These are phyloP conservation scores for Ametastegia equiseti DNA, from an alignment of 2,888 invertebrate genomes.

Conservation along the genomic window DNA sequence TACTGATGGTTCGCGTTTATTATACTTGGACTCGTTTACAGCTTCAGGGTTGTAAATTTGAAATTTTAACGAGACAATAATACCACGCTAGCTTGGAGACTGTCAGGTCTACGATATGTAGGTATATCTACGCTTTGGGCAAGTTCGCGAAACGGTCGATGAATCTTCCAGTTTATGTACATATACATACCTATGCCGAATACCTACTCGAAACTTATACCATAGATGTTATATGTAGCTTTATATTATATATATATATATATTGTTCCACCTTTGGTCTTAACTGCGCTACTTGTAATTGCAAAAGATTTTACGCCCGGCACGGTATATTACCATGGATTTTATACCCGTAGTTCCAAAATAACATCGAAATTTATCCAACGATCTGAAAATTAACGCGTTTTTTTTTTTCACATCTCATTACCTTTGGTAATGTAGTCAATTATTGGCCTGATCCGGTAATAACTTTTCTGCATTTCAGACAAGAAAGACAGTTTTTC, in stretches of 20 bases:
- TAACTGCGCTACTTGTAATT: background rate
- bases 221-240: too few relatives aligned
- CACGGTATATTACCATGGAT: too few relatives aligned
- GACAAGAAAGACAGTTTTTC: too few relatives aligned
- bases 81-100: background rate
- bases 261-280: background rate
- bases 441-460: too few relatives aligned
- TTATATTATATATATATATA: background rate
- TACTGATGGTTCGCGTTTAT: background rate
- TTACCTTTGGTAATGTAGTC: too few relatives aligned
- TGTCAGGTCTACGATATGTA: background rate
- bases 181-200: background rate
- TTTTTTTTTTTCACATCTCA: too few relatives aligned
- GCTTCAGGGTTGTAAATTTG: slow-evolving; percentile 13
- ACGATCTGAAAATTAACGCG: too few relatives aligned
- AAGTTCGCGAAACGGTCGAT: slow-evolving; percentile 17
- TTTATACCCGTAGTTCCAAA: too few relatives aligned
- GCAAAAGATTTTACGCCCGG: background rate
- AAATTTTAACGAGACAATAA: slow-evolving; percentile 33
- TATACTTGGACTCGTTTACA: slow-evolving; percentile 8
- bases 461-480: too few relatives aligned
- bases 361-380: too few relatives aligned
- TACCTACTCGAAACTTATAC: background rate
- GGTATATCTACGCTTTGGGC: too few relatives aligned
- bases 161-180: slow-evolving; percentile 30